phyloP scores from a whole-genome alignment of 2,888 invertebrate species.

The Mycalesis mineus region DNA sequence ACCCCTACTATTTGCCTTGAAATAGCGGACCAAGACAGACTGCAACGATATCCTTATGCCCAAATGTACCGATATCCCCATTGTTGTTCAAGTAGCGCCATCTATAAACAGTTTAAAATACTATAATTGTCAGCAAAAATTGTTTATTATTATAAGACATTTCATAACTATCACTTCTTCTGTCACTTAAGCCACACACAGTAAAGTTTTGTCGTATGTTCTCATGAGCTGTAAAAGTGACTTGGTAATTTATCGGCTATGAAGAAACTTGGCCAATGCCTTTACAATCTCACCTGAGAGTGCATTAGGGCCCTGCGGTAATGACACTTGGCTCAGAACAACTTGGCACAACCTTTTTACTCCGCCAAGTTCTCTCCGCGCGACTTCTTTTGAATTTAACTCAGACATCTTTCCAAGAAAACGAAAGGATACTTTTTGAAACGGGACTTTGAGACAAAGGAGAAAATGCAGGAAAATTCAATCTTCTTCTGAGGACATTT shows the following conservation, averaged over 20 bases:
- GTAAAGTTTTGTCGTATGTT: constrained; percentile 66
- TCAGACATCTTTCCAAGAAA: constrained; percentile 8
- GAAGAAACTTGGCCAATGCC: constrained; percentile 58
- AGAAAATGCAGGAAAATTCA: background rate
- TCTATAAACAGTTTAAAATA: no score
- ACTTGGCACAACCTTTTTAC: constrained; percentile 31
- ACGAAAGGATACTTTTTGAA: constrained; percentile 3
- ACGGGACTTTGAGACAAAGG: constrained; percentile 6
- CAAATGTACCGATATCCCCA: no score
- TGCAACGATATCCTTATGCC: no score
- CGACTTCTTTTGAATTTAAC: constrained; percentile 17
- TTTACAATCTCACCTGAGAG: constrained; percentile 58
- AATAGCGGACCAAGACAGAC: no score
- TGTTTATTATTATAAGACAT: no score
- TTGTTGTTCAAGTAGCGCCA: no score
- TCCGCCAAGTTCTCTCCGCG: constrained; percentile 17
- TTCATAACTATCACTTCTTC: no score
- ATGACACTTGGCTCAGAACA: constrained; percentile 31
- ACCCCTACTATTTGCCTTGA: no score
- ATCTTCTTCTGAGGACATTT: background rate
- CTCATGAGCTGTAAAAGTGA: constrained; percentile 71
- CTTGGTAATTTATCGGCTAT: constrained; percentile 72
- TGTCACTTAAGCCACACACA: constrained; percentile 35
- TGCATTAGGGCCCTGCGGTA: constrained; percentile 31
- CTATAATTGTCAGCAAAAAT: no score